phyloP scores from a whole-genome alignment of 1,140 invertebrate species.

The Dendrolimus kikuchii region DNA sequence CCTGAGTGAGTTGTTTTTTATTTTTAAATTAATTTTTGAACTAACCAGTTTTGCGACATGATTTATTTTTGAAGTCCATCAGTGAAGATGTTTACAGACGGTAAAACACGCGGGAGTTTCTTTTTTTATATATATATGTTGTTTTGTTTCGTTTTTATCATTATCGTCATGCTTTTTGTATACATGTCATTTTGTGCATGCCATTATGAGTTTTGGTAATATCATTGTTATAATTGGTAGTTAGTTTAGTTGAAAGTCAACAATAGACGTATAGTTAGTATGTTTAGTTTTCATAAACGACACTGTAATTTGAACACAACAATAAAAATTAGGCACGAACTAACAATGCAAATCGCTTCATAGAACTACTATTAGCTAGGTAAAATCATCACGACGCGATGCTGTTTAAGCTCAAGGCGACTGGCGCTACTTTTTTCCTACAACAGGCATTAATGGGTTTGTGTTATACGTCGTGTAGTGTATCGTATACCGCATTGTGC shows the following conservation, averaged over 20 bases:
- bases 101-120: slow-evolving; percentile 8
- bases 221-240: slow-evolving; percentile 29
- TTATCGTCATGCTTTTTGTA: slow-evolving; percentile 48
- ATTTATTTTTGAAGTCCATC: slow-evolving; percentile 72
- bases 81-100: slow-evolving; percentile 23
- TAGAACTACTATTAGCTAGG: slow-evolving; percentile 31
- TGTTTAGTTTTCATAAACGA: slow-evolving; percentile 22
- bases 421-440: slow-evolving; percentile 68
- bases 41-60: slow-evolving; percentile 50
- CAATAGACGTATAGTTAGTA: slow-evolving; percentile 8
- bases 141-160: slow-evolving; percentile 22
- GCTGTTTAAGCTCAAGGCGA: slow-evolving; percentile 21
- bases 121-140: slow-evolving; percentile 25
- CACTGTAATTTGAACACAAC: slow-evolving; percentile 45
- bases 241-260: slow-evolving; percentile 6
- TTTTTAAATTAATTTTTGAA: slow-evolving; percentile 21
- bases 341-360: slow-evolving; percentile 55
- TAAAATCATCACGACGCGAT: slow-evolving; percentile 9
- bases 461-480: slow-evolving; percentile 8
- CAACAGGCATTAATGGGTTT: slow-evolving; percentile 44
- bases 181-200: slow-evolving; percentile 62
- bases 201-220: slow-evolving; percentile 50
- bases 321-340: slow-evolving; percentile 38
- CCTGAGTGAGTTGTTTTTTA: slow-evolving; percentile 63
- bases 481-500: slow-evolving; percentile 64